Percentiles rank a stretch among this genome's conserved stretches.
Conservation (phyloP, 2,113 vertebrate species). For the Melozone crissalis region DNA sequence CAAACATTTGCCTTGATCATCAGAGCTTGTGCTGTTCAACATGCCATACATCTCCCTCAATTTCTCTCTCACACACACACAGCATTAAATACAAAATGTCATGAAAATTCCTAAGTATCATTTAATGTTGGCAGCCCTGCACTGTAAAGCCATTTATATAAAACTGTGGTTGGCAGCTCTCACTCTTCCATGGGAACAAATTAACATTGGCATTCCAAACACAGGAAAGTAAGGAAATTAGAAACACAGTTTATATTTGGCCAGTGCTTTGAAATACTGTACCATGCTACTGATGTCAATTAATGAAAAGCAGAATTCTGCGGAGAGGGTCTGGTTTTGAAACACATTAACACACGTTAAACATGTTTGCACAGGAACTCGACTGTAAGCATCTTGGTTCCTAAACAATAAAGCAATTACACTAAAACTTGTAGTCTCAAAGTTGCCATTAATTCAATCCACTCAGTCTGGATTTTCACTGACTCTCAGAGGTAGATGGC, state of each 20-base stretch:
- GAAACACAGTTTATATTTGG: conserved; percentile 83
- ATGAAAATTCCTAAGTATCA: conserved; percentile 70
- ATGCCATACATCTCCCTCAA: neutral
- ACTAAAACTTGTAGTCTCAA: conserved; percentile 63
- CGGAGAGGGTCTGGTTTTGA: conserved; percentile 78
- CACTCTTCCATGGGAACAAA: conserved; percentile 82
- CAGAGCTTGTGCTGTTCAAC: neutral
- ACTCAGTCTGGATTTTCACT: conserved; percentile 68
- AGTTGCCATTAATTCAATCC: conserved; percentile 76
- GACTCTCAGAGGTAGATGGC: neutral
- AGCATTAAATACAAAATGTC: conserved; percentile 70
- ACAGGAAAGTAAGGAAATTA: conserved; percentile 86
- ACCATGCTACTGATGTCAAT: conserved; percentile 86
- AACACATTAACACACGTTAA: conserved; percentile 85
- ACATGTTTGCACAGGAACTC: conserved; percentile 85
- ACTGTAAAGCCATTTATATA: conserved; percentile 74
- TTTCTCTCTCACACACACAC: conserved; percentile 43
- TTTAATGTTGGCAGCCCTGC: conserved; percentile 69
- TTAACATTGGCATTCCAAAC: conserved; percentile 85
- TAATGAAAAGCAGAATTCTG: conserved; percentile 84
- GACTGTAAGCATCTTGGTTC: conserved; percentile 79
- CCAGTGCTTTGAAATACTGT: conserved; percentile 85
- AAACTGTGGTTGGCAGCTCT: conserved; percentile 78
- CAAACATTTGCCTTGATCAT: neutral
- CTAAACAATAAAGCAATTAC: conserved; percentile 84